These are phyloP conservation scores for Etheostoma spectabile DNA, from an alignment of 2,113 vertebrate genomes.

Conservation along the genomic window DNA sequence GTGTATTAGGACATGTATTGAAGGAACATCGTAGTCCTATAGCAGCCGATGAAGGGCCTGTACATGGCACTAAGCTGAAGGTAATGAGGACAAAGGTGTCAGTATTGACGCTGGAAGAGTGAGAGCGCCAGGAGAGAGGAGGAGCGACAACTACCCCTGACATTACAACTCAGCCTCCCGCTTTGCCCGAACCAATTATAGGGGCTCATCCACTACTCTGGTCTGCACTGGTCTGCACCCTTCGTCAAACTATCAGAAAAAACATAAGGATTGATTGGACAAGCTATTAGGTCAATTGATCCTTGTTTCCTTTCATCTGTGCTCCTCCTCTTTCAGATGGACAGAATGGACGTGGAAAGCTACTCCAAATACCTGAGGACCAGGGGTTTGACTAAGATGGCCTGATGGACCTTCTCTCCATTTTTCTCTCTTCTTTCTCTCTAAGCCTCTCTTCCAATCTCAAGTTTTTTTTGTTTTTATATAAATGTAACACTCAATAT, in stretches of 20 bases:
- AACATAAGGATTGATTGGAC: slow-evolving; percentile 76
- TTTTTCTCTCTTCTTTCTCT: slow-evolving; percentile 5
- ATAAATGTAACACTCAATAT: neutral
- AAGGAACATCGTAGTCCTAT: slow-evolving; percentile 42
- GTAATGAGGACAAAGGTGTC: slow-evolving; percentile 79
- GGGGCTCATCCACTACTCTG: slow-evolving; percentile 39
- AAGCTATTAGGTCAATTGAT: slow-evolving; percentile 80
- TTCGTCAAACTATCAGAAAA: slow-evolving; percentile 69
- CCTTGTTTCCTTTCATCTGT: slow-evolving; percentile 71
- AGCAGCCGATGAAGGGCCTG: slow-evolving; percentile 50
- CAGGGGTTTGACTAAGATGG: slow-evolving; percentile 34
- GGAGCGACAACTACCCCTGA: slow-evolving; percentile 53
- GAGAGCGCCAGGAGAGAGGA: slow-evolving; percentile 59
- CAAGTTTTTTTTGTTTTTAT: slow-evolving; percentile 6
- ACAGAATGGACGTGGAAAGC: slow-evolving; percentile 62
- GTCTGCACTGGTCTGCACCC: neutral
- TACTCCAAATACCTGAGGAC: slow-evolving; percentile 60
- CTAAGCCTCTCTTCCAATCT: neutral
- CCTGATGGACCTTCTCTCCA: slow-evolving; percentile 23
- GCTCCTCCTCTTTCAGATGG: slow-evolving; percentile 61
- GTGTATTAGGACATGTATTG: slow-evolving; percentile 46
- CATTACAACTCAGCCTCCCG: slow-evolving; percentile 59
- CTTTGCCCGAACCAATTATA: slow-evolving; percentile 73
- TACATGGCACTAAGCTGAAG: slow-evolving; percentile 61
- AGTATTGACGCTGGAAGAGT: slow-evolving; percentile 59